A percentile compares a stretch with the other conserved stretches of the same genome.
These are phyloP conservation scores for Liasis olivaceus DNA, from an alignment of 2,797 vertebrate genomes.

Conservation along the genomic window DNA sequence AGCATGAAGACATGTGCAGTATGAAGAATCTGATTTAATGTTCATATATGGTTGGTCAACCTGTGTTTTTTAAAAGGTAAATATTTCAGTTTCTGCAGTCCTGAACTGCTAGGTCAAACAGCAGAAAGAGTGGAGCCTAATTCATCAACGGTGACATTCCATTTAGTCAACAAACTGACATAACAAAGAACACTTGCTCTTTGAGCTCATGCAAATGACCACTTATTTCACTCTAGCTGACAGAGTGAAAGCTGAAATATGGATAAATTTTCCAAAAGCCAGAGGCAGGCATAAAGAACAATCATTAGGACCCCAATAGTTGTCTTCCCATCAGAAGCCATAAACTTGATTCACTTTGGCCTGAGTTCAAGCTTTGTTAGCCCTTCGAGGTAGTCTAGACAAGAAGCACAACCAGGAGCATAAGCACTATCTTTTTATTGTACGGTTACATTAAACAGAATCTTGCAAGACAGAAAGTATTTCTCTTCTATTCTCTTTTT, in stretches of 20 bases:
- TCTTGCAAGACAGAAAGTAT: too few relatives aligned
- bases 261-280: background rate
- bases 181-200: background rate
- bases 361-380: too few relatives aligned
- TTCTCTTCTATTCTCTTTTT: too few relatives aligned
- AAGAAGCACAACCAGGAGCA: too few relatives aligned
- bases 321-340: background rate
- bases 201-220: background rate
- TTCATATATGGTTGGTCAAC: background rate
- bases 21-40: background rate
- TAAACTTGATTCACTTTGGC: too few relatives aligned
- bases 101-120: constrained; percentile 12
- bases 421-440: too few relatives aligned
- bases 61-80: constrained; percentile 1
- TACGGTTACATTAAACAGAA: too few relatives aligned
- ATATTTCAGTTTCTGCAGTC: constrained; percentile 22
- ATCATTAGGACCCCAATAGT: background rate
- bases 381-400: too few relatives aligned
- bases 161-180: background rate
- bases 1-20: background rate
- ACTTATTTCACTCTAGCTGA: background rate
- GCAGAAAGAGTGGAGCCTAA: constrained; percentile 9
- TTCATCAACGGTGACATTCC: background rate
- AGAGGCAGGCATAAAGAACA: background rate
- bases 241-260: constrained; percentile 2